Conservation (phyloP, 2,797 vertebrate genomes). For the Melanotaenia nigrans region DNA sequence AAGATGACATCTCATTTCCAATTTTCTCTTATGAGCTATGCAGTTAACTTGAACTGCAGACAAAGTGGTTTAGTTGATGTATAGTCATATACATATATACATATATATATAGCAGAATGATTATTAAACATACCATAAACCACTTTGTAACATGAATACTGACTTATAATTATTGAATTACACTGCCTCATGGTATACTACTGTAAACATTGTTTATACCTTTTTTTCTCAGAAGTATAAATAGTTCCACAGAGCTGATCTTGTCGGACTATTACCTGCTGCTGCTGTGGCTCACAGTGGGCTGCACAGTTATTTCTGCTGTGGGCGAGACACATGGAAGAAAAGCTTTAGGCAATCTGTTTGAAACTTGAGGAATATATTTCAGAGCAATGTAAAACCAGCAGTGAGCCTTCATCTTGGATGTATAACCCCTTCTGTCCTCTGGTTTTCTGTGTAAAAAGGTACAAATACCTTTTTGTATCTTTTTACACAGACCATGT, state of each 20-base stretch:
- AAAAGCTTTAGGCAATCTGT: constrained; percentile 58
- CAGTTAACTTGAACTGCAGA: constrained; percentile 9
- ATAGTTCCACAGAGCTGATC: constrained; percentile 40
- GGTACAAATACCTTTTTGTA: too few species aligned
- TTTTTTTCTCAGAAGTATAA: constrained; percentile 27
- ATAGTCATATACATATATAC: too few species aligned
- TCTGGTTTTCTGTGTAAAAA: neutral
- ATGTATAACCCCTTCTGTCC: constrained; percentile 12
- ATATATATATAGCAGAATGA: neutral
- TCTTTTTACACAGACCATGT: neutral
- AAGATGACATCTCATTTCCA: constrained; percentile 33
- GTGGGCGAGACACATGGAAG: constrained; percentile 43
- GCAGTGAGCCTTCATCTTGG: constrained; percentile 43
- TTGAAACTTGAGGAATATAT: constrained; percentile 49
- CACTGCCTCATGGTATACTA: neutral
- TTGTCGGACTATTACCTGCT: constrained; percentile 54
- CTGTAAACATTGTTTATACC: neutral
- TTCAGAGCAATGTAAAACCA: constrained; percentile 44
- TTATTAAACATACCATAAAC: neutral
- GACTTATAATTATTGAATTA: constrained; percentile 2
- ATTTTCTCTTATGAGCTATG: constrained; percentile 10
- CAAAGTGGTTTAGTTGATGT: neutral
- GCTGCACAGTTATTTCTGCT: constrained; percentile 35
- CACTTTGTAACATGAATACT: neutral
- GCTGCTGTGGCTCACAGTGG: constrained; percentile 40